Conservation (phyloP, 1,140 invertebrate species). For the Laupala kohalensis region DNA sequence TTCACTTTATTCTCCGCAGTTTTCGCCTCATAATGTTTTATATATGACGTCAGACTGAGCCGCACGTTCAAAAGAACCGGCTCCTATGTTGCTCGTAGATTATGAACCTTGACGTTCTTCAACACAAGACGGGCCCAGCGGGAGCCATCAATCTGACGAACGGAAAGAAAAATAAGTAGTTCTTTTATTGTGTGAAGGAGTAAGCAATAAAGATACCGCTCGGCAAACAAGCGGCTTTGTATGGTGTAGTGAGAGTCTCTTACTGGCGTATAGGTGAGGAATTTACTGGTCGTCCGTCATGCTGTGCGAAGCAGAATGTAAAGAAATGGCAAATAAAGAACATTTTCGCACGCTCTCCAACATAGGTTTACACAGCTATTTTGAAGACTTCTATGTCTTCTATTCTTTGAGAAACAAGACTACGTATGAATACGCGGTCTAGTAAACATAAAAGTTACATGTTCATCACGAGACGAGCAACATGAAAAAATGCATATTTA, state of each 20-base stretch:
- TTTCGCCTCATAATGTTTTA: not conserved
- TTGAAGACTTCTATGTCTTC: too few relatives aligned
- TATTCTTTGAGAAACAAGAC: too few relatives aligned
- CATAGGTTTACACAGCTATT: too few relatives aligned
- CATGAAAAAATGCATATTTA: too few relatives aligned
- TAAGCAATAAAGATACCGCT: not conserved
- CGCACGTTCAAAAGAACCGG: not conserved
- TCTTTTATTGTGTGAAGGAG: not conserved
- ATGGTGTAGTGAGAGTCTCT: too few relatives aligned
- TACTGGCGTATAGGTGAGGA: not conserved
- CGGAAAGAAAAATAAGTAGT: not conserved
- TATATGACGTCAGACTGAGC: not conserved
- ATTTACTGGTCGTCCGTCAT: too few relatives aligned
- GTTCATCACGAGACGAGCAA: too few relatives aligned
- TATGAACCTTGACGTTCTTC: not conserved
- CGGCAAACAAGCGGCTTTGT: not conserved
- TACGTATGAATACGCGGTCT: too few relatives aligned
- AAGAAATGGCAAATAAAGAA: too few relatives aligned
- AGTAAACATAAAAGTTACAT: too few relatives aligned
- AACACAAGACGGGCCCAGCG: not conserved
- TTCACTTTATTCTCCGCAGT: not conserved
- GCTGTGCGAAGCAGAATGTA: too few relatives aligned
- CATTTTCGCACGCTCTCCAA: too few relatives aligned
- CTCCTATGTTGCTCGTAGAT: not conserved
- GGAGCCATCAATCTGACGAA: not conserved